Base-by-base conservation (phyloP, 2,113 vertebrate species). In the Amphiprion ocellaris region DNA sequence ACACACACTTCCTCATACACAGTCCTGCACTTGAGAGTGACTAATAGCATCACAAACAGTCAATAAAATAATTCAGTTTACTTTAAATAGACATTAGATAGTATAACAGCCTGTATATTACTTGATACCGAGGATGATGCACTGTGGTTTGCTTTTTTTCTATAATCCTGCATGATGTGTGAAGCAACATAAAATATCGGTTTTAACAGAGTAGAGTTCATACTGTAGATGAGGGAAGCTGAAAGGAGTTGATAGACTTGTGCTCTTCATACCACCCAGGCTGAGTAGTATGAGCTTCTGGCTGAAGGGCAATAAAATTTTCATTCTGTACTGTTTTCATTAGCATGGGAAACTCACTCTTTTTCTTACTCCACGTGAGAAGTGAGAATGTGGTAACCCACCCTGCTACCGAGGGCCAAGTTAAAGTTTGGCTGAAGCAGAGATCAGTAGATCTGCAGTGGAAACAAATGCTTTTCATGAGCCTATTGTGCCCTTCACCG, bases 11-110 rank as follows among this genome's bases (percentile, higher is more conserved):
- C 53, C 72, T 28, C 41, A 69, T 0, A 56, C n/a, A 14, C 21
- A 52, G 19, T 24, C 33, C 54, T 64, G 50, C 67, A 52, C 53
- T 62, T 68, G 41, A 60, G 56, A 52, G 19, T 88, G 80, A 82
- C 52, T 81, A 81, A 83, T 63, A 56, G 46, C 15, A 49, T 67
- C 58, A 63, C 80, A 87, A 79, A 78, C 58, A 72, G 76, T 77
- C 63, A 71, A 53, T 79, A 65, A 49, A 68, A 55, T 71, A 73
- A 77, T 81, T 77, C 76, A 26, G 23, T 28, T 54, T n/a, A 37
- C 33, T 86, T 69, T 74, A 80, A 81, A 87, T 82, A 68, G 75
- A 49, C 37, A 44, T 69, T 65, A 60, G 30, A 65, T 52, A 55
- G 19, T 16, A 55, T 58, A 54, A 12, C 26, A 68, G 5, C 55